Evolutionary conservation across 2,113 vertebrate genomes (phyloP), one percentile per base, ranked within the genome.

Genomic region (Trichechus manatus): DNA sequence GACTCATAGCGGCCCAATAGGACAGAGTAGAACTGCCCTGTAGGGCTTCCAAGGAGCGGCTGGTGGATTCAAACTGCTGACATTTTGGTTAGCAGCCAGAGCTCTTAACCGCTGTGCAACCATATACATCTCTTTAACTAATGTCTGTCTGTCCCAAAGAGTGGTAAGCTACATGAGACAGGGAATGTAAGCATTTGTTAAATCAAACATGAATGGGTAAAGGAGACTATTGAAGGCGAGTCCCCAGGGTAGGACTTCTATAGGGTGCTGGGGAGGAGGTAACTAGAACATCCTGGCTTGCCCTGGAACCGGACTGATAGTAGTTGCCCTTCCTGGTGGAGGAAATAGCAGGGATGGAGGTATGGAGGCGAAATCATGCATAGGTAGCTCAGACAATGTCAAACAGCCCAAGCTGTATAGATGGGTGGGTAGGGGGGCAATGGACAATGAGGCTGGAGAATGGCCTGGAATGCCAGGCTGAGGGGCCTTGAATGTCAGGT

Each of bases 171-270:
- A 80, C 74, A 42, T 0, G 10, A 82, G 23, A 1, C 59, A 96
- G 39, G 50, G 39, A 23, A 50, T 78, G 50, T 63, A 77, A 93
- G 59, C 94, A 70, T 89, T 89, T 92, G 85, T 53, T 68, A 59
- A 92, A 19, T 81, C 80, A 50, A 75, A 93, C 61, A 42, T 53
- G 20, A 79, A 39, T 39, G 70, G 29, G 23, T 64, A 36, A 80
- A 74, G 72, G 84, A 81, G 66, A 78, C 29, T 47, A 8, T 50
- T 39, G 50, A 10, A 82, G 72, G 44, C 17, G 31, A n/a, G 44
- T 79, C 17, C 29, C 44, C 44, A 75, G 44, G 61, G 63, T 39
- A 74, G 44, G 80, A 4, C 10, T 87, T 93, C 59, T 85, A 1
- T 11, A 70, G 39, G 68, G 39, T 78, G 6, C 64, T 61, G 33